Evolutionary conservation across 2,888 invertebrate genomes (phyloP).

Genomic region (Drosophila lacicola): DNA sequence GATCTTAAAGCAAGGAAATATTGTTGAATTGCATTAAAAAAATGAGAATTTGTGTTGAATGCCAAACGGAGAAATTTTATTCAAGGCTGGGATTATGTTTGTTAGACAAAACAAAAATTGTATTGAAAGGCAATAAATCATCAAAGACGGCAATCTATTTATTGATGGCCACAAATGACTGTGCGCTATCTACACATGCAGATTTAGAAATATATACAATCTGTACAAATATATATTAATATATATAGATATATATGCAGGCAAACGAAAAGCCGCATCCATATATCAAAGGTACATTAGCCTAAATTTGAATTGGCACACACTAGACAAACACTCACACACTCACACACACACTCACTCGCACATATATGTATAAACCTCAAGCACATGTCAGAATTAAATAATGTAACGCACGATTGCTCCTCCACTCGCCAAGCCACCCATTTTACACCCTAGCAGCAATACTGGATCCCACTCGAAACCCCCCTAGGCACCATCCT

Average conservation of each 20-base stretch:
- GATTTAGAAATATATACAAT: constrained; percentile 7
- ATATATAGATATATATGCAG: constrained; percentile 5
- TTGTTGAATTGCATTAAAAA: constrained; percentile 1
- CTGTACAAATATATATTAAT: constrained; percentile 1
- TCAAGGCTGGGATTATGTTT: constrained; percentile 1
- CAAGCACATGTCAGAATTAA: constrained; percentile 82
- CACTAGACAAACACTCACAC: constrained; percentile 16
- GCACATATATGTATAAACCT: constrained; percentile 58
- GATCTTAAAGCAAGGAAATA: constrained; percentile 6
- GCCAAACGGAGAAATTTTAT: constrained; percentile 1
- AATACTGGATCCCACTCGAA: constrained; percentile 19
- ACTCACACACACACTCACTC: constrained; percentile 13
- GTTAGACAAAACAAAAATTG: constrained; percentile 12
- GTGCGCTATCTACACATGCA: constrained; percentile 20
- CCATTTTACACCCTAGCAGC: constrained; percentile 19
- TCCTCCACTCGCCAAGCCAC: constrained; percentile 16
- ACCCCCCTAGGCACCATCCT: constrained; percentile 1
- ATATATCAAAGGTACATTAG: constrained; percentile 71
- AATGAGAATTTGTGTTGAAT: background rate
- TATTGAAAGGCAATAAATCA: constrained; percentile 65
- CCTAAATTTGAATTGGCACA: constrained; percentile 71
- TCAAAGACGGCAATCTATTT: constrained; percentile 57
- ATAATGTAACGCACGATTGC: constrained; percentile 81
- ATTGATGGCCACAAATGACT: constrained; percentile 65
- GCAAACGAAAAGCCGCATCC: constrained; percentile 42